Conservation (phyloP, 2,113 vertebrate species). For the Apus apus region DNA sequence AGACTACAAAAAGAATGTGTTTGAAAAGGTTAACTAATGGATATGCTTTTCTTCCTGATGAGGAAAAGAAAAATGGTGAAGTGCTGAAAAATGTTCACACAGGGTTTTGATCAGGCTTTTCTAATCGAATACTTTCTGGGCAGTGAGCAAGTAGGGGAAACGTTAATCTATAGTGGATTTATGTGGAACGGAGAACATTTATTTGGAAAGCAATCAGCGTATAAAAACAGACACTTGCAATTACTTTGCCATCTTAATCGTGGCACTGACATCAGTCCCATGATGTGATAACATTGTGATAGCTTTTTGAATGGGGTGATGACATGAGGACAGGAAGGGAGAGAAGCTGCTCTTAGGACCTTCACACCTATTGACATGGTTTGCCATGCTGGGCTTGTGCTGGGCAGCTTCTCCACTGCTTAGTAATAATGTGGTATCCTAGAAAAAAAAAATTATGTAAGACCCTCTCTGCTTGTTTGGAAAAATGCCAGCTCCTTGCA, state of each 20-base stretch:
- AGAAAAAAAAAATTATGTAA: not conserved
- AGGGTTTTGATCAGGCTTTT: slow-evolving; percentile 48
- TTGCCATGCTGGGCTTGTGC: not conserved
- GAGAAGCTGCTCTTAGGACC: not conserved
- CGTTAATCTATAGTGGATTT: slow-evolving; percentile 50
- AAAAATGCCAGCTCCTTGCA: not conserved
- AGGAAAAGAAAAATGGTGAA: slow-evolving; percentile 46
- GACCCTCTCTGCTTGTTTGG: not conserved
- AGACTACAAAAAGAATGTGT: slow-evolving; percentile 44
- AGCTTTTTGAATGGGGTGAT: not conserved
- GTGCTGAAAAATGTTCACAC: slow-evolving; percentile 59
- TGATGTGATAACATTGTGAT: not conserved
- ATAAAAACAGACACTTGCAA: slow-evolving; percentile 50
- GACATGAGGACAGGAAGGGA: not conserved
- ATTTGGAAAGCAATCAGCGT: slow-evolving; percentile 56
- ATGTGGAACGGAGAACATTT: slow-evolving; percentile 34
- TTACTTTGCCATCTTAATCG: slow-evolving; percentile 51
- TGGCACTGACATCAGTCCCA: not conserved
- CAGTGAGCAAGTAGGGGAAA: slow-evolving; percentile 2
- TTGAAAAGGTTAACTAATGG: slow-evolving; percentile 68
- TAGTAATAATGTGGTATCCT: not conserved
- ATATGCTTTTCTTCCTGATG: slow-evolving; percentile 50
- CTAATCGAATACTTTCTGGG: slow-evolving; percentile 36
- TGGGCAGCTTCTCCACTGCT: not conserved
- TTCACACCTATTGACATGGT: not conserved